phyloP scores from a whole-genome alignment of 2,113 vertebrate genomes.

The Rynchops niger region DNA sequence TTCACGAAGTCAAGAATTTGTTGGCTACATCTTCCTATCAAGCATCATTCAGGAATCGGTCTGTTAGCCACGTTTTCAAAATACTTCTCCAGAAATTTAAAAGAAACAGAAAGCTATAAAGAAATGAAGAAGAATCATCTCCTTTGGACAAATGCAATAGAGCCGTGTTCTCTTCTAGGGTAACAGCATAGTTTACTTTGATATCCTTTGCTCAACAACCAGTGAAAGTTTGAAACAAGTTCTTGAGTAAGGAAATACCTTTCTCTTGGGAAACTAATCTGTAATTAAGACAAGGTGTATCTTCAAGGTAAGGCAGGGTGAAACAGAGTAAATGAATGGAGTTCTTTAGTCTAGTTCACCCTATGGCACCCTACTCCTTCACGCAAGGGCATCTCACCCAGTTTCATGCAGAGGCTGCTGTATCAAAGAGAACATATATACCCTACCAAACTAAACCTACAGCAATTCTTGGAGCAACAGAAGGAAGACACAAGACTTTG shows the following conservation, averaged over 20 bases:
- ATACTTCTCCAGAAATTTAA: neutral
- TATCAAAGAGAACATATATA: neutral
- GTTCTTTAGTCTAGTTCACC: neutral
- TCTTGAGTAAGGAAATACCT: neutral
- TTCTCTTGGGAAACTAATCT: neutral
- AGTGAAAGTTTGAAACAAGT: neutral
- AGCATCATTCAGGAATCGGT: neutral
- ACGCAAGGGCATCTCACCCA: neutral
- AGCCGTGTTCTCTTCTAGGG: neutral
- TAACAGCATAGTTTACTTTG: neutral
- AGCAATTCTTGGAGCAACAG: neutral
- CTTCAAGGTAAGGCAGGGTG: neutral
- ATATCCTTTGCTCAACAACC: neutral
- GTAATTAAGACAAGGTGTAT: neutral
- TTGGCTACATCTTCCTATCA: neutral
- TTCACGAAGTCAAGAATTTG: neutral
- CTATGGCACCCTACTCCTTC: neutral
- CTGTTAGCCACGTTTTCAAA: neutral
- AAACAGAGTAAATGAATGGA: accelerated
- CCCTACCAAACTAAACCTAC: neutral
- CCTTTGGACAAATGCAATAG: neutral
- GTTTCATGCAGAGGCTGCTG: neutral
- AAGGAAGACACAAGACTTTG: neutral
- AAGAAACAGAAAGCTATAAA: neutral
- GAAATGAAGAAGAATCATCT: neutral